phyloP scores from a whole-genome alignment of 1,140 invertebrate genomes.

The Atta texana region DNA sequence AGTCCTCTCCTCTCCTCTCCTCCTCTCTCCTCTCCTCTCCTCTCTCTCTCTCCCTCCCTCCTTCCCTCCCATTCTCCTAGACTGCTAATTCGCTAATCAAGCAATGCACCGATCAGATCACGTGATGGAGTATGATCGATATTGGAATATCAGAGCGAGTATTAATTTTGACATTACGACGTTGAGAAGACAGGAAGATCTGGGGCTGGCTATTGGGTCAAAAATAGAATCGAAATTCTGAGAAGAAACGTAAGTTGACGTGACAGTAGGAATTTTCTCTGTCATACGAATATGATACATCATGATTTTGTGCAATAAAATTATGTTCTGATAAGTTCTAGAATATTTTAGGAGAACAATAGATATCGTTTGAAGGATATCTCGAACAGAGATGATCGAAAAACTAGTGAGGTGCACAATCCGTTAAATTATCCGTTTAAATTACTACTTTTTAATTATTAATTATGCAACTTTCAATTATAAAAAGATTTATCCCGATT shows the following conservation, averaged over 20 bases:
- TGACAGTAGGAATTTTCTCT: neutral
- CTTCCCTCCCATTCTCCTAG: neutral
- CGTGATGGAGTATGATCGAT: constrained; percentile 45
- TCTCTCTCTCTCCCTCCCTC: neutral
- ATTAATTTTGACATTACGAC: constrained; percentile 40
- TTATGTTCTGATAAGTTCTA: neutral
- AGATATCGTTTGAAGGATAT: neutral
- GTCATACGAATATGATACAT: neutral
- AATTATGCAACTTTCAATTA: constrained; percentile 44
- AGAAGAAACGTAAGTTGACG: constrained; percentile 5
- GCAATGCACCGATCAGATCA: constrained; percentile 60
- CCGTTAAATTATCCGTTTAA: neutral
- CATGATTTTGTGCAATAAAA: neutral
- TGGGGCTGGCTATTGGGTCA: neutral
- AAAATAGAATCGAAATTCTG: constrained; percentile 4
- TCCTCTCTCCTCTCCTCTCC: no score
- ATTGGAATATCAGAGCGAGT: constrained; percentile 11
- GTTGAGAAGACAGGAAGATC: neutral
- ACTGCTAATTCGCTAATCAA: constrained; percentile 67
- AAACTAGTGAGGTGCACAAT: neutral
- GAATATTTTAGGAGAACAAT: neutral
- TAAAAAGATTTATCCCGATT: neutral
- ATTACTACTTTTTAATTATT: neutral
- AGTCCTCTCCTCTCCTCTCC: constrained; percentile 1
- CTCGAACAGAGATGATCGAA: neutral